Evolutionary conservation across 2,113 vertebrate species (phyloP).

Genomic region (Peromyscus californicus): DNA sequence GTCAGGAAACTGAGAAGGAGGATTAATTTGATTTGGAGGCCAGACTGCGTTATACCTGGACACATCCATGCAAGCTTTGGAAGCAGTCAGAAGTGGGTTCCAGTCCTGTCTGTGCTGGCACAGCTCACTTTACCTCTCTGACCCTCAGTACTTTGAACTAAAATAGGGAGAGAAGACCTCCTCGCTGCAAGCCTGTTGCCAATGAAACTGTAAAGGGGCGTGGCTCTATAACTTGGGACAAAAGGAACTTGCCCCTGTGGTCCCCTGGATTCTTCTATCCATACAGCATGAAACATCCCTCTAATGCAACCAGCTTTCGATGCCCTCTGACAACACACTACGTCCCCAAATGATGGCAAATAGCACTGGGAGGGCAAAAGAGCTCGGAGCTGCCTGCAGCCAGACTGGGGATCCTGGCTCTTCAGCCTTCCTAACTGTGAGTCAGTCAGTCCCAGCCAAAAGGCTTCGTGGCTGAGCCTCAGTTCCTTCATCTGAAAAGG

Average conservation of each 20-base stretch:
- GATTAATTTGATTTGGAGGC: background rate
- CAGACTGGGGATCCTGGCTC: background rate
- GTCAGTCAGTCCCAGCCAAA: background rate
- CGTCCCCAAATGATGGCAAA: background rate
- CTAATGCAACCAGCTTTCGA: background rate
- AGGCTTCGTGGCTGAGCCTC: background rate
- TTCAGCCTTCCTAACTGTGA: no score
- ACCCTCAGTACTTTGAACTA: background rate
- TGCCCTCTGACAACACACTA: background rate
- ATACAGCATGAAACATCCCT: background rate
- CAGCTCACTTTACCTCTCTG: background rate
- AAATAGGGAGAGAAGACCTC: background rate
- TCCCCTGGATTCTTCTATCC: background rate
- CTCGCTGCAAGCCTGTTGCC: background rate
- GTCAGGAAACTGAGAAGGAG: background rate
- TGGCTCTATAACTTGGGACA: background rate
- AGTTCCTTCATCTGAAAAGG: background rate
- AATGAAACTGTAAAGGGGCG: background rate
- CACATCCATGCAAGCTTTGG: background rate
- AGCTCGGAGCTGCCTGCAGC: background rate
- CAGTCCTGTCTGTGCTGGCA: background rate
- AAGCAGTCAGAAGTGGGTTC: background rate
- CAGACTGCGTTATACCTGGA: background rate
- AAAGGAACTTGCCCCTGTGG: accelerated
- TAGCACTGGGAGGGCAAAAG: background rate